Evolutionary conservation across 1,140 invertebrate species (phyloP), one percentile per base, ranked within the genome.

Genomic region (Aphidius ervi): DNA sequence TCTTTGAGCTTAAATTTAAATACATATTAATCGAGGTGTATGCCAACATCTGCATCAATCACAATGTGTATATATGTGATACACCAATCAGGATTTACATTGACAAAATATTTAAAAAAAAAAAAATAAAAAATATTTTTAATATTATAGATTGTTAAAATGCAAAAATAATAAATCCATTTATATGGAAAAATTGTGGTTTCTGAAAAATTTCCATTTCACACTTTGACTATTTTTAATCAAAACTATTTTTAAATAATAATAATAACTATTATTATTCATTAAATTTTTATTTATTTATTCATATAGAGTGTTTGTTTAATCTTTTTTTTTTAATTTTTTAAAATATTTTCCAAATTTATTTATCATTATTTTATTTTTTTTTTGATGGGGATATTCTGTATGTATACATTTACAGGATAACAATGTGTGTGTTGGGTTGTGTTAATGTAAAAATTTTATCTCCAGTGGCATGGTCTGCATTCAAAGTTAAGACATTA

Each of bases 401-500:
- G 16, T 16, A 1, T 16, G 23, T 31, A 31, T 31, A 31, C 23
- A 31, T 31, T 1, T 31, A 31, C 1, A 31, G 23, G 2, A 31
- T 23, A 40, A 6, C 31, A 45, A 49, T n/a, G 56, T 20, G 56
- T 20, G 62, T 53, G 56, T 42, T 68, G 65, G 67, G 46, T 56
- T 60, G 64, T 64, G 46, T 63, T 67, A 70, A 73, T 68, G 68
- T 68, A 71, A 72, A 74, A 73, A 74, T 73, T 70, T 73, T 72
- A 76, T 77, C 74, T 69, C 46, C 58, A 56, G 63, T 47, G 46
- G 50, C 56, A 62, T 66, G 63, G 57, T 62, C 62, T 63, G 74
- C 68, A 75, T 78, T 76, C 74, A 76, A 77, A 76, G 71, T 78
- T 75, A 65, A 75, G 74, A 76, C 76, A 76, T 78, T 78, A 78